phyloP scores from a whole-genome alignment of 1,140 invertebrate genomes.

The Leptinotarsa undecemlineata region DNA sequence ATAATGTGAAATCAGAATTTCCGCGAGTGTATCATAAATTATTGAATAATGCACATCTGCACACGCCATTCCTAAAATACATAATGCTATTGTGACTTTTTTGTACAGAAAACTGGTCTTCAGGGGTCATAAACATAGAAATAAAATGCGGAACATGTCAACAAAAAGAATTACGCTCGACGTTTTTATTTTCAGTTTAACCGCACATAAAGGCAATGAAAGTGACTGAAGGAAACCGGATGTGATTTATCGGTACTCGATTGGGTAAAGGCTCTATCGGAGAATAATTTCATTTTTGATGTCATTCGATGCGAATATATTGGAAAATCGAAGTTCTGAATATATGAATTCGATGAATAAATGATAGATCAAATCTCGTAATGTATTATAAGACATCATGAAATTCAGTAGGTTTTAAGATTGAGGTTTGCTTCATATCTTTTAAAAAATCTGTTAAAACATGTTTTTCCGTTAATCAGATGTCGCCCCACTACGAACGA shows the following conservation, averaged over 20 bases:
- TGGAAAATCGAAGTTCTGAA: neutral
- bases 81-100: no score
- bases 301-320: neutral
- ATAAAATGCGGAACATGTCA: neutral
- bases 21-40: no score
- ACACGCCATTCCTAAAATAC: no score
- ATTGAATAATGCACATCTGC: no score
- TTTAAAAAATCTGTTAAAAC: neutral
- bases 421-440: neutral
- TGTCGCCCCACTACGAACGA: neutral
- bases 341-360: neutral
- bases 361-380: no score
- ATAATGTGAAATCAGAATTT: no score
- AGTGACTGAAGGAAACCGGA: neutral
- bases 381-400: no score
- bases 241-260: neutral
- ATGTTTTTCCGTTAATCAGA: neutral
- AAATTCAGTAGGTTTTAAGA: neutral
- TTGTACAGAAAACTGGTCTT: neutral
- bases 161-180: neutral
- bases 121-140: neutral
- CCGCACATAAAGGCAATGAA: neutral
- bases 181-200: slow-evolving; percentile 4
- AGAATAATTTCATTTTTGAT: neutral
- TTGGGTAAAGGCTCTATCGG: neutral